phyloP scores from a whole-genome alignment of 2,888 invertebrate genomes.

The Melikaiella ostensackeni region DNA sequence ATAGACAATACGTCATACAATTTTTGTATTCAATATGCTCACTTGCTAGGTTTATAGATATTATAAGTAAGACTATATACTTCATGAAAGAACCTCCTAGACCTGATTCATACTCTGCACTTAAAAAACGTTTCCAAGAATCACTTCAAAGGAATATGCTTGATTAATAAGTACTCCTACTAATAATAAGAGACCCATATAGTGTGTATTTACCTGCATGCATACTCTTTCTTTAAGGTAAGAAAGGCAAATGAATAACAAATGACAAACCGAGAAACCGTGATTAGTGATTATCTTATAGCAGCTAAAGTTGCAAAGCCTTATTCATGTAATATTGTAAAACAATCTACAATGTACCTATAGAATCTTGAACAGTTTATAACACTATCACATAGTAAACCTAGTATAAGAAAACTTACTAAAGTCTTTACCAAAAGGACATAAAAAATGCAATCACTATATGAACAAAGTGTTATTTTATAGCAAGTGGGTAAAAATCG shows the following conservation, averaged over 20 bases:
- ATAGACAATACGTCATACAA: background rate
- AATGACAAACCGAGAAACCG: conserved; percentile 16
- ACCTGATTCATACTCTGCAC: conserved; percentile 33
- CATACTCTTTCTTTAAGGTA: conserved; percentile 31
- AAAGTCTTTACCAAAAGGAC: too few relatives aligned
- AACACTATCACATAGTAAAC: too few relatives aligned
- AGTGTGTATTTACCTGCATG: conserved; percentile 36
- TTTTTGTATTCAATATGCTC: conserved; percentile 14
- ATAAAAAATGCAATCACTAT: too few relatives aligned
- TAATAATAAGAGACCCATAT: conserved; percentile 22
- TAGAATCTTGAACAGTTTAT: background rate
- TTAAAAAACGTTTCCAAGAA: conserved; percentile 33
- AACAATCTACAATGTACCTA: background rate
- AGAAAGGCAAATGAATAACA: conserved; percentile 29
- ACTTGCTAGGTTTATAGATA: background rate
- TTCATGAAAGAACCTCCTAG: conserved; percentile 35
- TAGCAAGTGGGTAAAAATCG: too few relatives aligned
- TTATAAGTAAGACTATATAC: background rate
- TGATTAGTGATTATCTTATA: conserved; percentile 36
- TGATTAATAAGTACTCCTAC: conserved; percentile 33
- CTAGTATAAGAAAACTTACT: too few relatives aligned
- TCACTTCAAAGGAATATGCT: conserved; percentile 30
- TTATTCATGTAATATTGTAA: background rate
- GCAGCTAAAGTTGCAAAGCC: conserved; percentile 16
- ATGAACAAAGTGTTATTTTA: too few relatives aligned